Evolutionary conservation across 2,113 vertebrate species (phyloP).

Genomic region (Pterocles gutturalis): DNA sequence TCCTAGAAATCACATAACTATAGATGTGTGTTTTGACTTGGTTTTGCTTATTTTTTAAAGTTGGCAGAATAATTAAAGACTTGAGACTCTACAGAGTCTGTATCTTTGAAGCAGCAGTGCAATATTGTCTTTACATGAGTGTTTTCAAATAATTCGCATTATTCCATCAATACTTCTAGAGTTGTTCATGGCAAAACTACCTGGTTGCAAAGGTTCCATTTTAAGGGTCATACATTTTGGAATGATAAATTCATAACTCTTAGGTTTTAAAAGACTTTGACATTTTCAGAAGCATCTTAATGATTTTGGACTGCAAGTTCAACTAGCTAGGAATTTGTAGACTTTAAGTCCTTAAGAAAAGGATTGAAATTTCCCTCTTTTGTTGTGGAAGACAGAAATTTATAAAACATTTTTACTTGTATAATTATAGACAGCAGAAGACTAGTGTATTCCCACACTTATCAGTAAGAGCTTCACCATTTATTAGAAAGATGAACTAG

Average conservation of each 20-base stretch:
- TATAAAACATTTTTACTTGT: background rate
- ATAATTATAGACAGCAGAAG: background rate
- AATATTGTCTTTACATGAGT: background rate
- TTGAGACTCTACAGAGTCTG: background rate
- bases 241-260: background rate
- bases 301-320: background rate
- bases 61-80: background rate
- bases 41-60: background rate
- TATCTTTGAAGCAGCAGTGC: background rate
- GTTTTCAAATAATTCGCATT: background rate
- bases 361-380: background rate
- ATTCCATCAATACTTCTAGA: background rate
- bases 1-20: constrained; percentile 31
- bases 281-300: background rate
- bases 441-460: background rate
- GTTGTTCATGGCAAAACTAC: background rate
- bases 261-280: background rate
- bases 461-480: background rate
- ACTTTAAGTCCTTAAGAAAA: background rate
- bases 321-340: background rate
- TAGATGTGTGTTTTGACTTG: background rate
- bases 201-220: background rate
- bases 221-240: background rate
- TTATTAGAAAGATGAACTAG: background rate
- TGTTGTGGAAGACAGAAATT: background rate